Percentiles rank a stretch among this genome's conserved stretches.
These are phyloP conservation scores for Euplexia lucipara DNA, from an alignment of 2,888 invertebrate genomes.

Conservation along the genomic window DNA sequence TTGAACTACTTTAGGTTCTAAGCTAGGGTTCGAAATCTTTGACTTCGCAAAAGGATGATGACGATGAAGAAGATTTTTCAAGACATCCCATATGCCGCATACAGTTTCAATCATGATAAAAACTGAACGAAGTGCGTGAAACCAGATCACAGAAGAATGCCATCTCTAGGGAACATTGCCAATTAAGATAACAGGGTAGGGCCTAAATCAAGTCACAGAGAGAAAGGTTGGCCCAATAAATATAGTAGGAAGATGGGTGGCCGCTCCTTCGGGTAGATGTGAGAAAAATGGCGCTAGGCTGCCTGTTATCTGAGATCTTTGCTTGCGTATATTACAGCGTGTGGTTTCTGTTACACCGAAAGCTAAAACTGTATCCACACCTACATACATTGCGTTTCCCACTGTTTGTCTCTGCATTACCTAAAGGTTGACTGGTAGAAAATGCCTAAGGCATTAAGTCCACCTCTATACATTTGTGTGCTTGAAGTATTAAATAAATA, in stretches of 20 bases:
- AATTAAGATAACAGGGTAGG: conserved; percentile 84
- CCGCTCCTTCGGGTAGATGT: conserved; percentile 77
- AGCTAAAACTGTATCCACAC: background rate
- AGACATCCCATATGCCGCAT: no score
- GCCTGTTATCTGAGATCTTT: conserved; percentile 79
- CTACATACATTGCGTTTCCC: no score
- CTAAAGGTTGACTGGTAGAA: no score
- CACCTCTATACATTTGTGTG: no score
- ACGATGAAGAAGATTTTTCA: no score
- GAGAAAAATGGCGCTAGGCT: conserved; percentile 85
- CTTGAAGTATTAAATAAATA: no score
- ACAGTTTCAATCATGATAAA: conserved; percentile 52
- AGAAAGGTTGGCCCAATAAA: conserved; percentile 85
- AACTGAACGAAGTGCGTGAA: conserved; percentile 60
- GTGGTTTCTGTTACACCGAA: conserved; percentile 63
- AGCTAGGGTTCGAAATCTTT: no score
- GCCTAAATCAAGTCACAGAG: conserved; percentile 85
- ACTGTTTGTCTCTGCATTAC: no score
- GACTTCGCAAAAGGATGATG: no score
- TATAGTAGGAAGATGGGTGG: conserved; percentile 81
- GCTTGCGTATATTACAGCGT: conserved; percentile 74
- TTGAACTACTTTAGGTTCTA: no score
- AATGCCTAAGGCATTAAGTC: no score
- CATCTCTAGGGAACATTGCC: conserved; percentile 78
- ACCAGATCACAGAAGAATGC: conserved; percentile 68